Base-by-base conservation (phyloP, 2,888 invertebrate species). In the Harmothoe impar region DNA sequence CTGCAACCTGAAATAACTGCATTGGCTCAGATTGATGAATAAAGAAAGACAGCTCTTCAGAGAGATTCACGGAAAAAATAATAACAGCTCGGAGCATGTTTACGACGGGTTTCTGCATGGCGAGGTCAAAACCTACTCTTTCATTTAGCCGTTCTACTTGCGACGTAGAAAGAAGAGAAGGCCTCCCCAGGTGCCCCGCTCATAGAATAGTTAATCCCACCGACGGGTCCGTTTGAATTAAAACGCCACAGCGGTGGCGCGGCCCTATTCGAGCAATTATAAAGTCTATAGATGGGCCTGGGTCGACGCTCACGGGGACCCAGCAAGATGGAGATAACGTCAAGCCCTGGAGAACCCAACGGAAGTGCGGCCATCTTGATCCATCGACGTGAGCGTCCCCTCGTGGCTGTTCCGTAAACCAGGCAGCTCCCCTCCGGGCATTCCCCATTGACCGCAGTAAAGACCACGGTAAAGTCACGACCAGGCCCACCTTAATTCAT, bases 321-420 rank as follows among this genome's bases (percentile, higher is more conserved):
- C 81, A 20, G 54, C 15, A 23, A 54, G 86, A 54, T 25, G 54
- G 54, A 86, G 86, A 86, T 86, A 86, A 54, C 54, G 86, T 86
- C 86, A 54, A 25, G 52, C 54, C 17, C 29, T n/a, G 86, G 54
- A 86, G 31, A 20, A 56, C 54, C 17, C 54, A 17, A 52, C 86
- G 86, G 86, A 86, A 86, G 86, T 56, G 86, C 86, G 25, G 54
- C 31, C 86, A 56, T 86, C 86, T 86, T 86, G 86, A 86, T 86
- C 86, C 86, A 86, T 86, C 86, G 86, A 86, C 54, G 86, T 86
- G 54, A 23, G 52, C 54, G 86, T 54, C 86, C 56, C 84, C 86
- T 35, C 20, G 86, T 54, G 86, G 33, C 86, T 20, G 35, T 35
- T 54, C 54, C 31, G 29, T 86, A 86, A 86, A 86, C 54, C 29